These are phyloP conservation scores for Lagenorhynchus albirostris DNA, from an alignment of 2,113 vertebrate genomes.

Conservation along the genomic window DNA sequence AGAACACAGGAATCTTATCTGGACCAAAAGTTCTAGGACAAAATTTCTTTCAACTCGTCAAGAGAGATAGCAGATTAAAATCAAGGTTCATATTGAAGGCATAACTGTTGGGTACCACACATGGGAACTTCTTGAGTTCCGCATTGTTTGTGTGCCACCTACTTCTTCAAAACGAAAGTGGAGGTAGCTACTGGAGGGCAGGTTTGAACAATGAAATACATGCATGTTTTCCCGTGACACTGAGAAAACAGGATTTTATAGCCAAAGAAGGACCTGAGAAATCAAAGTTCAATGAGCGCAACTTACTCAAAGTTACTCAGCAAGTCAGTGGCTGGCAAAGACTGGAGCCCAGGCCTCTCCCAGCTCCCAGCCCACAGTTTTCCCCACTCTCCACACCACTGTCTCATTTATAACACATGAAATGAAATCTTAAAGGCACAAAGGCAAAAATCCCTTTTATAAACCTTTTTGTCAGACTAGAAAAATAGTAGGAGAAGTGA, in stretches of 20 bases:
- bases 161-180: background rate
- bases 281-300: background rate
- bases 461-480: background rate
- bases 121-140: background rate
- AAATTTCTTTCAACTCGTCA: constrained; percentile 54
- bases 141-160: background rate
- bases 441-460: constrained; percentile 1
- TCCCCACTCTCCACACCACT: background rate
- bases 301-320: background rate
- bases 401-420: background rate
- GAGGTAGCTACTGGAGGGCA: background rate
- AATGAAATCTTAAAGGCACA: background rate
- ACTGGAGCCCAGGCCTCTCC: background rate
- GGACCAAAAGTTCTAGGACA: constrained; percentile 66
- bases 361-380: background rate
- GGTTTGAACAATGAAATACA: background rate
- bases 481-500: background rate
- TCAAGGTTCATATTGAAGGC: background rate
- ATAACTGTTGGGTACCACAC: background rate
- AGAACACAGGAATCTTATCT: constrained; percentile 66
- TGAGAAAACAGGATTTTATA: background rate
- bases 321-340: background rate
- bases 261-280: background rate
- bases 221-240: background rate
- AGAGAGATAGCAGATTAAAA: constrained; percentile 51